These are phyloP conservation scores for Thalassaphorura encarpata DNA, from an alignment of 1,140 invertebrate species.

Conservation along the genomic window DNA sequence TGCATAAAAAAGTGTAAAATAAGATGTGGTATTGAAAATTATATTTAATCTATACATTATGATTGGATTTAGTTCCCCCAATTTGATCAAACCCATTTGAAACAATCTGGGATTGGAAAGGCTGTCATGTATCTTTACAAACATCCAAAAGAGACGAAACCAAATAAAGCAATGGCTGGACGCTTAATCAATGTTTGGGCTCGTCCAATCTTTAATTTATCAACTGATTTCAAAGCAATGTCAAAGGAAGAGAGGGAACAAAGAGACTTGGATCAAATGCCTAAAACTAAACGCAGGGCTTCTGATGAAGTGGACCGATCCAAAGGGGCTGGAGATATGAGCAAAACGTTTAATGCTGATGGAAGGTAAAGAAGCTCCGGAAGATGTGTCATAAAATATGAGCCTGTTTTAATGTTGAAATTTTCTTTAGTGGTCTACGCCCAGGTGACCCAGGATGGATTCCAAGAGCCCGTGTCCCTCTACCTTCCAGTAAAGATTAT, in stretches of 20 bases:
- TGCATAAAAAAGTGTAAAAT: no score
- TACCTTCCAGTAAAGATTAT: slow-evolving; percentile 94
- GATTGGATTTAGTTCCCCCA: no score
- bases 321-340: slow-evolving; percentile 41
- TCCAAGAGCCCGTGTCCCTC: slow-evolving; percentile 82
- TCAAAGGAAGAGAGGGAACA: slow-evolving; percentile 77
- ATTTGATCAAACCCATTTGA: slow-evolving; percentile 77
- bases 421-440: slow-evolving; percentile 45
- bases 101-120: slow-evolving; percentile 91
- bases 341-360: slow-evolving; percentile 49
- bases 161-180: slow-evolving; percentile 81
- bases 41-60: no score
- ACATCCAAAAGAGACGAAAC: slow-evolving; percentile 93
- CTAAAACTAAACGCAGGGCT: slow-evolving; percentile 50
- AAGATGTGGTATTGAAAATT: no score
- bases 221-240: slow-evolving; percentile 87
- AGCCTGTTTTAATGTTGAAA: neutral
- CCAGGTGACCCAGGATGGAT: slow-evolving; percentile 96
- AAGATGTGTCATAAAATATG: slow-evolving; percentile 1
- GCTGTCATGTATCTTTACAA: slow-evolving; percentile 99
- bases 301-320: slow-evolving; percentile 39
- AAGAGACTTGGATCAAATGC: slow-evolving; percentile 79
- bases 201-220: slow-evolving; percentile 89
- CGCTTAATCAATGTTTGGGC: slow-evolving; percentile 89
- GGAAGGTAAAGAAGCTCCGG: slow-evolving; percentile 44